Base-by-base conservation (phyloP, 1,140 invertebrate genomes). In the Archegozetes longisetosus region DNA sequence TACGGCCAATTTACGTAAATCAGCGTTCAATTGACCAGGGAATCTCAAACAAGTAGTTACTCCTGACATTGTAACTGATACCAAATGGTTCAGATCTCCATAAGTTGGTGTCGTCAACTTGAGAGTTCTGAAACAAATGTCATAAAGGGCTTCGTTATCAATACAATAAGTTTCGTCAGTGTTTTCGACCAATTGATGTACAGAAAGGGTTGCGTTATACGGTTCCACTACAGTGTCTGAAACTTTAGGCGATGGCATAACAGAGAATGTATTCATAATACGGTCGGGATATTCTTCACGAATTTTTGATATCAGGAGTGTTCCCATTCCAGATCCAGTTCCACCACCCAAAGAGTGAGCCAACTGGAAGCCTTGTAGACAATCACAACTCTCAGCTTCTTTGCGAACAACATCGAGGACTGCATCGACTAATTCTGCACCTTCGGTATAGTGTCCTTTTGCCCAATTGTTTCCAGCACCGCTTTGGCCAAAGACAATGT, bases 1-100 rank as follows among this genome's bases (percentile, higher is more conserved):
- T 22, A 96, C 92, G 24, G 92, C 92, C 64, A 96, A 68, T 78
- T 96, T 96, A 57, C 92, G 78, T 49, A 96, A 75, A 77, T 96
- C 92, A 53, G 92, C 89, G 62, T 81, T 80, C 60, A 80, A 63
- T 74, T 68, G 66, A 23, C 73, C 74, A 78, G 79, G 64, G 63
- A 79, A 79, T 25, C 78, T 67, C 67, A 80, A 77, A 68, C 78
- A 79, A 68, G 80, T 86, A 53, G 77, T 80, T 2, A 79, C 76
- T 47, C 76, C 76, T 53, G 77, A 78, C 77, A 79, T 80, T 17
- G 77, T 78, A 26, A 73, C 72, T 0, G 76, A 78, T 2, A 79
- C 77, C 1, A 75, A 65, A 66, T 74, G 74, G 58, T 76, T 76
- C 29, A 74, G 62, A 61, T 74, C 72, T n/a, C 72, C 73, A 65